These are phyloP conservation scores for Cavia aperea DNA, from an alignment of 2,113 vertebrate genomes.

Conservation along the genomic window DNA sequence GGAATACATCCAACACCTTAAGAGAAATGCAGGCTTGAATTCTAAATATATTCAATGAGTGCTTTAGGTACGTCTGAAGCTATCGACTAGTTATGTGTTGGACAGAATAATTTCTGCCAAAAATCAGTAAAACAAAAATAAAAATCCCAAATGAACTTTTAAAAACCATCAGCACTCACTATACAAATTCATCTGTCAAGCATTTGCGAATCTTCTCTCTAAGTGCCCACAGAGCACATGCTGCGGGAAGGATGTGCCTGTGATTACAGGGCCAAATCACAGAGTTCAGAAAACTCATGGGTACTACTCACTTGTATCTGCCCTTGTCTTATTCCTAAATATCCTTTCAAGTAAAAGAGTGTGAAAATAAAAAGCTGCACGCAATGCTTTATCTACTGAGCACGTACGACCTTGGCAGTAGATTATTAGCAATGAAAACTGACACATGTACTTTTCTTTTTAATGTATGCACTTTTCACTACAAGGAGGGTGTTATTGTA, in stretches of 20 bases:
- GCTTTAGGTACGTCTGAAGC: slow-evolving; percentile 4
- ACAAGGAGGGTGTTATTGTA: not conserved
- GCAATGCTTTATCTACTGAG: not conserved
- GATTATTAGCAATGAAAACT: not conserved
- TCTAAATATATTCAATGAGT: not conserved
- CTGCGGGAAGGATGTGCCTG: accelerated
- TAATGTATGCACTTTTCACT: not conserved
- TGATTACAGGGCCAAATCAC: not conserved
- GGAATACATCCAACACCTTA: slow-evolving; percentile 40
- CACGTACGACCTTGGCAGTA: not conserved
- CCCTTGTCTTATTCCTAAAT: not conserved
- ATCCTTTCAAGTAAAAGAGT: slow-evolving; percentile 13
- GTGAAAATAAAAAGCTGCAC: not conserved
- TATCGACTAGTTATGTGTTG: not conserved
- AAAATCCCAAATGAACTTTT: slow-evolving; percentile 25
- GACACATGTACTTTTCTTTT: not conserved
- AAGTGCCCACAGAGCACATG: accelerated
- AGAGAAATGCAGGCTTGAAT: not conserved
- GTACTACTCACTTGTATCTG: not conserved
- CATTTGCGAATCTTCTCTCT: not conserved
- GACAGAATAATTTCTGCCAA: slow-evolving; percentile 27
- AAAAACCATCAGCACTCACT: not conserved
- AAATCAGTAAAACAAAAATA: slow-evolving; percentile 37
- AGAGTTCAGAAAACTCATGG: not conserved
- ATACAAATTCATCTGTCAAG: not conserved